Percentiles rank a stretch among this genome's conserved stretches.
These are phyloP conservation scores for Phoxinus dragarum DNA, from an alignment of 2,797 vertebrate genomes.

Conservation along the genomic window DNA sequence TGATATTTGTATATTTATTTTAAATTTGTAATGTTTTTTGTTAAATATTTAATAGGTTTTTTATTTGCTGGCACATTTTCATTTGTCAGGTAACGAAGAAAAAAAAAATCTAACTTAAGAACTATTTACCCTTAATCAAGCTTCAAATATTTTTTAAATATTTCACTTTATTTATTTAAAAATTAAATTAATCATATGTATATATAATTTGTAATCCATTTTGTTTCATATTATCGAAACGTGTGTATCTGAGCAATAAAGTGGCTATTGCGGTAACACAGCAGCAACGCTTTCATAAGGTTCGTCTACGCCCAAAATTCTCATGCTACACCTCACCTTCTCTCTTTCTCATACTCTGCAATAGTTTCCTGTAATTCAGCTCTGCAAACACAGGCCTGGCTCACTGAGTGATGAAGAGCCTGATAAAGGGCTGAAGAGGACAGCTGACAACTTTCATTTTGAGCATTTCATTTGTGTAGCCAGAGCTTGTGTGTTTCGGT, in stretches of 20 bases:
- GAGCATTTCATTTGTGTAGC: neutral
- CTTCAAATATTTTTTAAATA: too few species aligned
- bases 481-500: neutral
- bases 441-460: neutral
- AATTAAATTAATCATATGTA: too few species aligned
- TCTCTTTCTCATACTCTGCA: neutral
- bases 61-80: neutral
- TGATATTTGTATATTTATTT: neutral
- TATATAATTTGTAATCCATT: too few species aligned
- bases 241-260: too few species aligned
- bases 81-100: too few species aligned
- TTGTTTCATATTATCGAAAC: too few species aligned
- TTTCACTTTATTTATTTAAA: too few species aligned
- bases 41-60: neutral
- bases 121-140: neutral
- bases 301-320: neutral
- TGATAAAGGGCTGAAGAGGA: neutral
- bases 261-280: too few species aligned
- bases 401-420: neutral
- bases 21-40: neutral
- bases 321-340: neutral
- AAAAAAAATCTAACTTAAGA: too few species aligned
- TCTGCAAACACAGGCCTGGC: conserved; percentile 1
- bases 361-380: neutral
- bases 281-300: too few species aligned